Evolutionary conservation across 2,797 vertebrate genomes (phyloP).

Genomic region (Pyrocephalus nanus): DNA sequence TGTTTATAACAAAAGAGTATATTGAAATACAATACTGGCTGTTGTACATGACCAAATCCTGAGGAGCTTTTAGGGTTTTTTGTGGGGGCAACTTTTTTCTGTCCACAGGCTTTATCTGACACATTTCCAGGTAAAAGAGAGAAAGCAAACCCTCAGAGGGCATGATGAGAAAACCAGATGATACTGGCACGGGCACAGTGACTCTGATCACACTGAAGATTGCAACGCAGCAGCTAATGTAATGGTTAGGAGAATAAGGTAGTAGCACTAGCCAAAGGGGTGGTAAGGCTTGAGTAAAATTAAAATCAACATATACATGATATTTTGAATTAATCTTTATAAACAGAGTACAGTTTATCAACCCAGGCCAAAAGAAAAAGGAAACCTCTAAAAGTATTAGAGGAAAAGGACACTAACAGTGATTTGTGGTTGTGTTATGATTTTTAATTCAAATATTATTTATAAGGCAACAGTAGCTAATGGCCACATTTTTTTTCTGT

Average conservation of each 20-base stretch:
- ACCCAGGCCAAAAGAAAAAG: not conserved
- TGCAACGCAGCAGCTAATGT: not conserved
- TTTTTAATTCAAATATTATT: not conserved
- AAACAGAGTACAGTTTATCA: not conserved
- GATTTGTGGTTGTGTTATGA: not conserved
- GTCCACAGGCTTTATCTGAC: not conserved
- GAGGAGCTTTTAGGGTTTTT: not conserved
- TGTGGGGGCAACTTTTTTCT: not conserved
- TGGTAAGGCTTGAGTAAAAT: not conserved
- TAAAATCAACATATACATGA: accelerated
- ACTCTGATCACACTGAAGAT: not conserved
- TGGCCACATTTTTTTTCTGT: not conserved
- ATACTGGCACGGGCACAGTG: not conserved
- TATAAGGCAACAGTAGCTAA: not conserved
- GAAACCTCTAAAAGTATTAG: not conserved
- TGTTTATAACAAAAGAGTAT: not conserved
- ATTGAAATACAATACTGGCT: not conserved
- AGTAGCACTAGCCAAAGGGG: not conserved
- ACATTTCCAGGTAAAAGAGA: not conserved
- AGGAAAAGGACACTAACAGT: not conserved
- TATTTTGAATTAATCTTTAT: not conserved
- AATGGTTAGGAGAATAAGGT: not conserved
- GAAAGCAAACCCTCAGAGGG: not conserved
- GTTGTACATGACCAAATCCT: not conserved
- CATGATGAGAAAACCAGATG: not conserved